Base-by-base conservation (phyloP, 2,113 vertebrate genomes). In the Misgurnus anguillicaudatus region DNA sequence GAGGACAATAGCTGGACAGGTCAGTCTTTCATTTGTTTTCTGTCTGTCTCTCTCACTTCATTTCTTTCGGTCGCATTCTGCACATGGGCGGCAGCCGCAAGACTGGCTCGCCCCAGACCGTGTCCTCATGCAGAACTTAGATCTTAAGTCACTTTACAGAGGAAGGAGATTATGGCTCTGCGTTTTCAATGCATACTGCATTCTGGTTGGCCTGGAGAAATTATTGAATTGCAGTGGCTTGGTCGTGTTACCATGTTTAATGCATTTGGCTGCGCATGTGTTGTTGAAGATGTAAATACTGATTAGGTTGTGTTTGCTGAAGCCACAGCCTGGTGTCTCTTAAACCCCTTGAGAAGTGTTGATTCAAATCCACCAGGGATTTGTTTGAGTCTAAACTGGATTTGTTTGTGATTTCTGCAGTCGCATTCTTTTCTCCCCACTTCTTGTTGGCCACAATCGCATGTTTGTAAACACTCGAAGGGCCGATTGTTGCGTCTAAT, bases 1-100 rank as follows among this genome's bases (percentile, higher is more conserved):
- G 92, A 95, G 85, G 92, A 94, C 87, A 94, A 83, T 91, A 94
- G 85, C 91, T 98, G 97, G 96, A 94, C 94, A 97, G 98, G 98
- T 99, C 83, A 91, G 89, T 81, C 69, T 9, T 16, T 55, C 70
- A 72, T 8, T 63, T 38, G 60, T 53, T 16, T 19, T 38, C 4
- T 53, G 39, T 53, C 4, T 55, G 39, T 53, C 4, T 55, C 16
- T 24, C 17, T 74, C 48, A 55, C 42, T 70, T 51, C 47, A 17
- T 17, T 39, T 19, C 10, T 36, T 4, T 16, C 53, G 38, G 17
- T 45, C 53, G 4, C 14, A 8, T n/a, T 77, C 81, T 78, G 80
- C 78, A 86, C 78, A 84, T 79, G 86, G 84, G 84, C 70, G 82
- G 87, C 88, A 88, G 89, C 89, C 90, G 87, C 86, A 79, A 83